Evolutionary conservation across 23 tunicate species (phyloP).

Genomic region (Trididemnum nubilum): DNA sequence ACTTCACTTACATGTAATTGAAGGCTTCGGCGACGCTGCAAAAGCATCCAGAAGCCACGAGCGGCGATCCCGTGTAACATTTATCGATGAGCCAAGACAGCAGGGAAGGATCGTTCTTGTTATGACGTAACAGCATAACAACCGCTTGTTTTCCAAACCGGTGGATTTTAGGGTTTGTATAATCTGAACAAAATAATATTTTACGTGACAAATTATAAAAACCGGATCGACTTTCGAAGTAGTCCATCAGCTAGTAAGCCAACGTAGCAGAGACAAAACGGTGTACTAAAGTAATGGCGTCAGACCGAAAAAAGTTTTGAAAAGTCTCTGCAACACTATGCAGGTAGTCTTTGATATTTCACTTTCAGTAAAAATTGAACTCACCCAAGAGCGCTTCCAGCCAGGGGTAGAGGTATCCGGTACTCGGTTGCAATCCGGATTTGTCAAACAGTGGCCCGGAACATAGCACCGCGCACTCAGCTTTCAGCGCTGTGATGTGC

Average conservation of each 20-base stretch:
- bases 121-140: conserved; percentile 55
- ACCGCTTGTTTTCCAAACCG: conserved; percentile 66
- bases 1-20: conserved; percentile 46
- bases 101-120: conserved; percentile 23
- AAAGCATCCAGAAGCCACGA: conserved; percentile 69
- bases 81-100: conserved; percentile 77
- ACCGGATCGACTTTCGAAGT: too few relatives aligned
- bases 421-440: conserved; percentile 24
- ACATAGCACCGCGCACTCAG: conserved; percentile 78
- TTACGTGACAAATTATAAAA: neutral
- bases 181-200: conserved; percentile 55
- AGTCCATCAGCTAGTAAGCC: too few relatives aligned
- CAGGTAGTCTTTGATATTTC: too few relatives aligned
- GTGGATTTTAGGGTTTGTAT: conserved; percentile 36
- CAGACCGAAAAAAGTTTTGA: too few relatives aligned
- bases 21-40: conserved; percentile 52
- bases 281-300: too few relatives aligned
- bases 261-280: too few relatives aligned
- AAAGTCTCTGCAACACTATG: too few relatives aligned
- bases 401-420: conserved; percentile 72
- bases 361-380: too few relatives aligned
- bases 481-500: conserved; percentile 53
- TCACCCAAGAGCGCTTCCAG: conserved; percentile 72
- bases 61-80: conserved; percentile 65
- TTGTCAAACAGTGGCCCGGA: conserved; percentile 75